Conservation (phyloP, 2,888 invertebrate genomes). For the Hypercompe scribonia region DNA sequence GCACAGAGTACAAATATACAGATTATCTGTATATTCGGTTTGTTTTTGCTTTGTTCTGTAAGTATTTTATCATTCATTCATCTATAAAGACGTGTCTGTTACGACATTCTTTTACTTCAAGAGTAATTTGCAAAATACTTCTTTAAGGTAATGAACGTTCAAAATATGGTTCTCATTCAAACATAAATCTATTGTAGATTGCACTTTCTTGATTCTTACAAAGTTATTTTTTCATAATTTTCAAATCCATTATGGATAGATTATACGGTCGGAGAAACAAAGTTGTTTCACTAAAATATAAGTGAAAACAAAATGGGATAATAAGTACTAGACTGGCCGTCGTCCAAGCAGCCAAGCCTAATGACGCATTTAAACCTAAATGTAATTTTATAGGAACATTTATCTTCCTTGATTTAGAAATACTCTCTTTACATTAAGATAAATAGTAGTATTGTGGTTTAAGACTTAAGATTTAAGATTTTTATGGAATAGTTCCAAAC, state of each 20-base stretch:
- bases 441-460: not conserved
- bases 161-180: not conserved
- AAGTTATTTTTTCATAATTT: conserved; percentile 30
- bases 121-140: not conserved
- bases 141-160: not conserved
- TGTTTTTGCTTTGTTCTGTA: not conserved
- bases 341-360: conserved; percentile 45
- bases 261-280: conserved; percentile 45
- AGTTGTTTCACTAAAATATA: conserved; percentile 44
- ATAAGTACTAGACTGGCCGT: conserved; percentile 49
- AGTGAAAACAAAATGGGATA: conserved; percentile 46
- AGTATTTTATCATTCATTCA: too few relatives aligned
- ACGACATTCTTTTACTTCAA: not conserved
- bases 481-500: not conserved
- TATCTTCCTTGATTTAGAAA: conserved; percentile 22
- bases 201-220: conserved; percentile 1
- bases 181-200: too few relatives aligned
- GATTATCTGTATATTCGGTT: not conserved
- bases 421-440: not conserved
- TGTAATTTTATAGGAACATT: conserved; percentile 37
- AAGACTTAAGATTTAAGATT: not conserved
- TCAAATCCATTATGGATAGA: conserved; percentile 50
- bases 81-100: too few relatives aligned
- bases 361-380: conserved; percentile 49
- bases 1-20: too few relatives aligned